phyloP scores from a whole-genome alignment of 2,888 invertebrate species.

The Chorisops tibialis region DNA sequence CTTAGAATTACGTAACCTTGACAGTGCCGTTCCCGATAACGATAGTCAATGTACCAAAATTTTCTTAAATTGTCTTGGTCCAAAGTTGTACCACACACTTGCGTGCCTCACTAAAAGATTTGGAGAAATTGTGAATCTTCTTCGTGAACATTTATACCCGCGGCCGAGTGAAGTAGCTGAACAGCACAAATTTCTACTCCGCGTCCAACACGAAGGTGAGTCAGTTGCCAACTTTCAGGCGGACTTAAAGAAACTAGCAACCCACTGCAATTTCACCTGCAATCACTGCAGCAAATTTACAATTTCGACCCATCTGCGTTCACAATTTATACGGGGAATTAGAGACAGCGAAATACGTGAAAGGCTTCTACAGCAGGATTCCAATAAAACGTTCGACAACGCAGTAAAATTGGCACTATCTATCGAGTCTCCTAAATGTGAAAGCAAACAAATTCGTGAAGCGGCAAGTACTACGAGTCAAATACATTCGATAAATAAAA shows the following conservation, averaged over 20 bases:
- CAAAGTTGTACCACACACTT: conserved; percentile 20
- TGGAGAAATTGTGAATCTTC: conserved; percentile 2
- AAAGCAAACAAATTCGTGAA: conserved; percentile 21
- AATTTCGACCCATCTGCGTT: too few species aligned
- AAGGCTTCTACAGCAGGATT: conserved; percentile 8
- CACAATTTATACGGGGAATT: too few species aligned
- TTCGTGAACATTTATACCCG: conserved; percentile 14
- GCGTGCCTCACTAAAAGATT: conserved; percentile 18
- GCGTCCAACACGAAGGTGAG: too few species aligned
- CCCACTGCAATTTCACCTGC: too few species aligned
- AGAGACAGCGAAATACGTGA: too few species aligned
- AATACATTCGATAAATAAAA: background rate
- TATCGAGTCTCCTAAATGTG: conserved; percentile 18
- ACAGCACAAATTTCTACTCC: conserved; percentile 23
- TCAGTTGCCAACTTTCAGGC: too few species aligned
- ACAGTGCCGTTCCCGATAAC: background rate
- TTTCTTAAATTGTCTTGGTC: conserved; percentile 21
- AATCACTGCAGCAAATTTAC: too few species aligned
- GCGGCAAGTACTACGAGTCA: conserved; percentile 1
- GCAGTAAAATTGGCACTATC: conserved; percentile 16
- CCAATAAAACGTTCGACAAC: conserved; percentile 14
- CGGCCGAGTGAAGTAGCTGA: conserved; percentile 23
- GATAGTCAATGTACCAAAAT: conserved; percentile 13
- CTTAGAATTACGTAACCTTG: conserved; percentile 8
- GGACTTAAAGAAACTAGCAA: too few species aligned